These are phyloP conservation scores for Prinia subflava DNA, from an alignment of 2,113 vertebrate species.

Conservation along the genomic window DNA sequence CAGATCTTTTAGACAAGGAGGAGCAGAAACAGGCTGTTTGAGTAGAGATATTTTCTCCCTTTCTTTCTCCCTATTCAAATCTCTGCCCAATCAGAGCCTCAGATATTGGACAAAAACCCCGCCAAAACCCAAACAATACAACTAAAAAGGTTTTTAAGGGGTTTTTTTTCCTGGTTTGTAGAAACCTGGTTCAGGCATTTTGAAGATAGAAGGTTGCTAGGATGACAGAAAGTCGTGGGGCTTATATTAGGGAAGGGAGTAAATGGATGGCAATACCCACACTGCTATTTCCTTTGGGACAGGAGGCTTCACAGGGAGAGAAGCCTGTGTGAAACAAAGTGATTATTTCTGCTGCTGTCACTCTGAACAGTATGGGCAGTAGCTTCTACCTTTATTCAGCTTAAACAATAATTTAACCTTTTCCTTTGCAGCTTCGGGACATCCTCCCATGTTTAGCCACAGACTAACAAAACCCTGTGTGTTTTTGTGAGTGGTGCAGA, in stretches of 20 bases:
- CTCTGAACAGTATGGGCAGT: not conserved
- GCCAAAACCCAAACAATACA: not conserved
- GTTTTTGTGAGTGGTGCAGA: not conserved
- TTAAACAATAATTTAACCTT: not conserved
- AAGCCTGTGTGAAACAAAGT: not conserved
- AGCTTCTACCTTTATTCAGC: not conserved
- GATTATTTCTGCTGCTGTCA: not conserved
- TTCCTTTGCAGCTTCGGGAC: not conserved
- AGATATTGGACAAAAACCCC: not conserved
- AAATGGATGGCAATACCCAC: not conserved
- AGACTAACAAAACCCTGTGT: not conserved
- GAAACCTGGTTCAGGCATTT: not conserved
- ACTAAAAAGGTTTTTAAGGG: not conserved
- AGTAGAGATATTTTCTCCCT: not conserved
- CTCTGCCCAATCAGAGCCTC: not conserved
- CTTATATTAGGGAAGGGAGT: not conserved
- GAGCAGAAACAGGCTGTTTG: not conserved
- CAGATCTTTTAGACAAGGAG: not conserved
- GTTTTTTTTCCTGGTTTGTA: not conserved
- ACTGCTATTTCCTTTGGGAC: not conserved
- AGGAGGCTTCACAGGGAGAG: not conserved
- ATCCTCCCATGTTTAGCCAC: not conserved
- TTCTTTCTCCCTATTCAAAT: not conserved
- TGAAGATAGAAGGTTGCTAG: not conserved
- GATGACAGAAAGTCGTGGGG: not conserved